Base-by-base conservation (phyloP, 1,140 invertebrate species). In the Brachionus angularis region DNA sequence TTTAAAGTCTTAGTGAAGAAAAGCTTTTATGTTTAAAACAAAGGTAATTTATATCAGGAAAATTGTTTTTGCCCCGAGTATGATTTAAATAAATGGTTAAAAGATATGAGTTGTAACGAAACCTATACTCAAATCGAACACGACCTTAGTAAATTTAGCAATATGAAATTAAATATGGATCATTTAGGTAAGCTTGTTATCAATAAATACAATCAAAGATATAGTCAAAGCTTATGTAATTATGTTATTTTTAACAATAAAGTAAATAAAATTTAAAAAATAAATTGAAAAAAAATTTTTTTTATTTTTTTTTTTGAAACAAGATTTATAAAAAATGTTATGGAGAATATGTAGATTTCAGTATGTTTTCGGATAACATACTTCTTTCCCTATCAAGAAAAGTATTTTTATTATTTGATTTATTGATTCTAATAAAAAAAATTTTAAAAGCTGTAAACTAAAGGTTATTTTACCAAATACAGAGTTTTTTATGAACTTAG, bases 341-440 rank as follows among this genome's bases (percentile, higher is more conserved):
- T 84, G 93, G 94, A 21, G 86, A 94, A 82, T 88, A 96, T 83
- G 87, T 91, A n/a, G 93, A 90, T 12, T 98, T 96, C 78, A 92
- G 92, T 79, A 93, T 93, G 86, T 97, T 97, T 82, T 87, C 89
- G 79, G 93, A 97, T 83, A 86, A 87, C 53, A 89, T 93, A 73
- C 82, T 97, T 18, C 78, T 92, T 27, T 93, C 91, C 0, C 76
- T 97, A 14, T 79, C 86, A 10, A 83, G 91, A 73, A 93, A 93
- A 85, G 87, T 89, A 74, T 25, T 7, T n/a, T n/a, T n/a, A n/a
- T n/a, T n/a, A n/a, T n/a, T n/a, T n/a, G n/a, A n/a, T n/a, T n/a
- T n/a, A n/a, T n/a, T n/a, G n/a, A n/a, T n/a, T n/a, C n/a, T n/a
- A 16, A 27, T 33, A 47, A n/a, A 72, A 44, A 2, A 52, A 49